Evolutionary conservation across 2,888 invertebrate species (phyloP).

Genomic region (Rutpela maculata): DNA sequence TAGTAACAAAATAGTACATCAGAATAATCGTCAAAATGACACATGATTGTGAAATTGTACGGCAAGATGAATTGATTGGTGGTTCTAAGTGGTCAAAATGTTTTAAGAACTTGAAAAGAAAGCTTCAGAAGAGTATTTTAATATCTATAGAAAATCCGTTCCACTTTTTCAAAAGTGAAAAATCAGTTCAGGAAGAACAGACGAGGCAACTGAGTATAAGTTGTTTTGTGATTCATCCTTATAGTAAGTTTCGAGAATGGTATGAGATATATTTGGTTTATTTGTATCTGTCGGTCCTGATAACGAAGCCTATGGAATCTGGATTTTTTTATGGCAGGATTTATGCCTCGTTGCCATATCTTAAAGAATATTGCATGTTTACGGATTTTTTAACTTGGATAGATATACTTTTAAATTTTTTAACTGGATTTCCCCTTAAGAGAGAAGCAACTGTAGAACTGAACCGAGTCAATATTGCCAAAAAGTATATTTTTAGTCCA

Average conservation of each 20-base stretch:
- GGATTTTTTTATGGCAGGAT: conserved; percentile 25
- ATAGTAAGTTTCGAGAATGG: conserved; percentile 38
- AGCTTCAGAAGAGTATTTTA: no score
- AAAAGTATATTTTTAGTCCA: conserved; percentile 48
- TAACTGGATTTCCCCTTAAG: conserved; percentile 49
- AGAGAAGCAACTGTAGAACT: conserved; percentile 46
- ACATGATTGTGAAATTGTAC: no score
- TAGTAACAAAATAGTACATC: no score
- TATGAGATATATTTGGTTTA: conserved; percentile 53
- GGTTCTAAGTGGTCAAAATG: no score
- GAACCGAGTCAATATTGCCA: conserved; percentile 41
- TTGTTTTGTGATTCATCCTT: conserved; percentile 55
- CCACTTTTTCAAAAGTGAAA: no score
- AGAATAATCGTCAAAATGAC: no score
- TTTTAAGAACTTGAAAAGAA: no score
- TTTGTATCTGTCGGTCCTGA: conserved; percentile 47
- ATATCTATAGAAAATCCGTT: no score
- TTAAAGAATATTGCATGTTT: neutral
- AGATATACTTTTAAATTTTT: conserved; percentile 51
- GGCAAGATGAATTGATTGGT: no score
- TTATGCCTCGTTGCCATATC: neutral
- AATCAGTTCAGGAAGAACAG: conserved; percentile 48
- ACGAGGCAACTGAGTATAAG: conserved; percentile 47
- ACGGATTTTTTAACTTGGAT: conserved; percentile 44
- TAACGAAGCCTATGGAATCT: conserved; percentile 47